phyloP scores from a whole-genome alignment of 2,888 invertebrate genomes.

The Eilema griseolum region DNA sequence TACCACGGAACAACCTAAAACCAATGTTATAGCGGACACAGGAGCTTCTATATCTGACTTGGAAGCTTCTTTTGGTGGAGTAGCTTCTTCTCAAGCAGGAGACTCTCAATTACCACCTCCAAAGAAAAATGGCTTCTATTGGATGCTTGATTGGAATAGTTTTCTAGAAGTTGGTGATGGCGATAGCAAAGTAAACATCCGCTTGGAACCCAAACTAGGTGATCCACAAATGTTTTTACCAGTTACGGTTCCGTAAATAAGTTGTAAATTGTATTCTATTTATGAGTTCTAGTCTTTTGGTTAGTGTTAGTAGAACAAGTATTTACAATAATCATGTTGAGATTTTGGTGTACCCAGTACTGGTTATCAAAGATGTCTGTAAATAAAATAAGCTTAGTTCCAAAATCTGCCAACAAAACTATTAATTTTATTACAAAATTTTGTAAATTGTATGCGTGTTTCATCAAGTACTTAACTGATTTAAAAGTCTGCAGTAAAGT shows the following conservation, averaged over 20 bases:
- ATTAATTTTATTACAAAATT: constrained; percentile 23
- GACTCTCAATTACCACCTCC: constrained; percentile 89
- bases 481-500: constrained; percentile 10
- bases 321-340: constrained; percentile 27
- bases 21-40: constrained; percentile 70
- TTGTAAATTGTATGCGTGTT: constrained; percentile 20
- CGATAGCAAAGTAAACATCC: constrained; percentile 91
- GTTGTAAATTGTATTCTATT: constrained; percentile 42
- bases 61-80: constrained; percentile 92
- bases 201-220: constrained; percentile 93
- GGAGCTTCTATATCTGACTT: constrained; percentile 89
- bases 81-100: constrained; percentile 84
- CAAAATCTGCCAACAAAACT: constrained; percentile 17
- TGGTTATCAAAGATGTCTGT: not conserved
- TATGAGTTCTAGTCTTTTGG: constrained; percentile 68
- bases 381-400: constrained; percentile 8
- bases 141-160: constrained; percentile 94
- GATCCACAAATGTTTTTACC: constrained; percentile 93
- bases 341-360: not conserved
- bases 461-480: constrained; percentile 21
- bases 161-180: constrained; percentile 94
- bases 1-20: constrained; percentile 60
- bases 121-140: constrained; percentile 93
- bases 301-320: constrained; percentile 49
- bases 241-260: constrained; percentile 89